Conservation (phyloP, 64 coral and sea anemone species). For the Montipora efflorescens region DNA sequence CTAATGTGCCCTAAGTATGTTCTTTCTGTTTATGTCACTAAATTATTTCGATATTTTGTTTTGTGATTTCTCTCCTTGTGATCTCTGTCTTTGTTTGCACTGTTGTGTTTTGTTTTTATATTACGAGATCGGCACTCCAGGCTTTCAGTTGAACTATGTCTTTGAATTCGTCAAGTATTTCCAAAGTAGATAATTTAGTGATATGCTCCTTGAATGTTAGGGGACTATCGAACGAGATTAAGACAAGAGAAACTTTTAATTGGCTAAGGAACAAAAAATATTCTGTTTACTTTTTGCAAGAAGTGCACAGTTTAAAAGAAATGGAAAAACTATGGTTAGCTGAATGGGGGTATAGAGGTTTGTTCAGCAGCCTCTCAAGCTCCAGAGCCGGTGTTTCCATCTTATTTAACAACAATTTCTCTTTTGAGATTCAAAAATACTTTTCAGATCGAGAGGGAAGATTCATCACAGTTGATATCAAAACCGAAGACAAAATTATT, state of each 20-base stretch:
- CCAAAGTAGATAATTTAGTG: not conserved
- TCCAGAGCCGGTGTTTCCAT: constrained; percentile 18
- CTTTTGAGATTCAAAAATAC: constrained; percentile 35
- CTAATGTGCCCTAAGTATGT: constrained; percentile 18
- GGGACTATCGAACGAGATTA: constrained; percentile 27
- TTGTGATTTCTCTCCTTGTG: too few relatives aligned
- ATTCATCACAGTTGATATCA: constrained; percentile 36
- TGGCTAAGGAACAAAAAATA: not conserved
- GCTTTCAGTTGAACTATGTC: too few relatives aligned
- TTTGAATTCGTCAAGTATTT: too few relatives aligned
- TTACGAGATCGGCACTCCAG: too few relatives aligned
- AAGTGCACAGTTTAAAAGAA: not conserved
- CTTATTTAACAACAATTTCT: constrained; percentile 45
- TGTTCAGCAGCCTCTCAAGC: constrained; percentile 27
- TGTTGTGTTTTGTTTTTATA: too few relatives aligned
- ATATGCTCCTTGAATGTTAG: constrained; percentile 25
- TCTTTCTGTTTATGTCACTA: not conserved
- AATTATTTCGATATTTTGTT: too few relatives aligned
- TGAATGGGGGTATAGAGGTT: constrained; percentile 6
- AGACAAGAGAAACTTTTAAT: constrained; percentile 21
- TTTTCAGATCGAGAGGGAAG: constrained; percentile 8
- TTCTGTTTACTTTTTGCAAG: constrained; percentile 17
- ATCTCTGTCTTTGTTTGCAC: too few relatives aligned
- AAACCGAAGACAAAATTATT: constrained; percentile 31
- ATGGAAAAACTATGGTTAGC: constrained; percentile 14